phyloP scores from a whole-genome alignment of 2,797 vertebrate genomes.

The Momotus momota region DNA sequence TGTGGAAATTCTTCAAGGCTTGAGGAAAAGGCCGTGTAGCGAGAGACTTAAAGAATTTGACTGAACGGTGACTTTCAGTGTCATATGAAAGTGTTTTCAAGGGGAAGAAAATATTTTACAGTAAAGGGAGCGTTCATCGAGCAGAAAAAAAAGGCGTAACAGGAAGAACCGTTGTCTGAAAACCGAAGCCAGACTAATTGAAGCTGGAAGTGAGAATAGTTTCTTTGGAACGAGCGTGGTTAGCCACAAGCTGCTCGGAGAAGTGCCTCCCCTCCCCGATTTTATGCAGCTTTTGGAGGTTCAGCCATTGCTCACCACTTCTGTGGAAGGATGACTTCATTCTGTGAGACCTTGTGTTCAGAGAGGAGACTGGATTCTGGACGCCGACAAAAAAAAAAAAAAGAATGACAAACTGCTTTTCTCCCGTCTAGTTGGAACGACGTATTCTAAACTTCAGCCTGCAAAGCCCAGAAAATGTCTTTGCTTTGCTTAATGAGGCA shows the following conservation, averaged over 20 bases:
- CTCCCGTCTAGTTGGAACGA: background rate
- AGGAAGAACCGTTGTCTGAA: background rate
- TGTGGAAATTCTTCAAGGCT: background rate
- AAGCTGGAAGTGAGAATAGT: conserved; percentile 24
- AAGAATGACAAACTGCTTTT: background rate
- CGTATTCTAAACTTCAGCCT: background rate
- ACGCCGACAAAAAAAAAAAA: background rate
- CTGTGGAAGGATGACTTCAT: background rate
- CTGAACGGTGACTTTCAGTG: background rate
- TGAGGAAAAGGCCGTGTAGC: background rate
- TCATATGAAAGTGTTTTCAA: background rate
- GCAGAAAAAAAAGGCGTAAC: background rate
- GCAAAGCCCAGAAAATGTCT: background rate
- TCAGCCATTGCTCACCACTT: background rate
- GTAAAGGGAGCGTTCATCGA: background rate
- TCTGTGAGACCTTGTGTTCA: background rate
- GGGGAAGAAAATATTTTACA: background rate
- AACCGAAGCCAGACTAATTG: background rate
- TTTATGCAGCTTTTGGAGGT: background rate
- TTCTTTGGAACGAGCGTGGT: conserved; percentile 4
- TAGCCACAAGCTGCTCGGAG: background rate
- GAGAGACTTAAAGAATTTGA: background rate
- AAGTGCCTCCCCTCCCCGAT: background rate
- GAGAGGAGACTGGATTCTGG: background rate
- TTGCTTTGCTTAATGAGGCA: conserved; percentile 9